These are phyloP conservation scores for Vireo griseus DNA, from an alignment of 2,797 vertebrate genomes.

Conservation along the genomic window DNA sequence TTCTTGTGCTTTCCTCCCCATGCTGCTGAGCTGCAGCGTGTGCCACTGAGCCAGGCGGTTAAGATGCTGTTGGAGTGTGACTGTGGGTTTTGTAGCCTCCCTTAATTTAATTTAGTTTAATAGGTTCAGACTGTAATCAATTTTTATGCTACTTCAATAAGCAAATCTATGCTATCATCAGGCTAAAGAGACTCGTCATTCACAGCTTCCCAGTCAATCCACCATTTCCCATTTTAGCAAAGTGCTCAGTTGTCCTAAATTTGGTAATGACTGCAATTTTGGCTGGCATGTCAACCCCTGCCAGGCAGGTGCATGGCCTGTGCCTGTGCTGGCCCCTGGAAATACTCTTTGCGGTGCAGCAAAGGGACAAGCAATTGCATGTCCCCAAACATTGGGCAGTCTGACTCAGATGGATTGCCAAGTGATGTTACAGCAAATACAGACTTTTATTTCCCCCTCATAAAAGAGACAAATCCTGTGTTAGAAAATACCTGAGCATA, in stretches of 20 bases:
- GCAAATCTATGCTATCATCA: constrained; percentile 38
- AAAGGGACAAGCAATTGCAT: not conserved
- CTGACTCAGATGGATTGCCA: constrained; percentile 38
- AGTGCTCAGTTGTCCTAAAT: not conserved
- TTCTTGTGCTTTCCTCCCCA: fast-evolving
- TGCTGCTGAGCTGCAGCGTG: fast-evolving
- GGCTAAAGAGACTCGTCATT: constrained; percentile 36
- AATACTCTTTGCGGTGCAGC: not conserved
- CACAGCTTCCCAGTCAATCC: constrained; percentile 20
- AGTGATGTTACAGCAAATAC: not conserved
- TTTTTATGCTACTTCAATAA: constrained; percentile 63
- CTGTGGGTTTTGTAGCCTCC: constrained; percentile 14
- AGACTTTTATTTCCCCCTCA: not conserved
- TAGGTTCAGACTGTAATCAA: constrained; percentile 49
- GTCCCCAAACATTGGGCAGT: not conserved
- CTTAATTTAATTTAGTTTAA: constrained; percentile 52
- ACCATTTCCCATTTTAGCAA: constrained; percentile 10
- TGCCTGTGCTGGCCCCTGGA: not conserved
- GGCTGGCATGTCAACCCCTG: not conserved
- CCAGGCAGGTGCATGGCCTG: not conserved
- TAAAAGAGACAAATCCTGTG: not conserved
- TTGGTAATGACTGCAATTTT: not conserved
- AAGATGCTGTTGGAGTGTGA: not conserved
- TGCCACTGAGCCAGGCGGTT: not conserved
- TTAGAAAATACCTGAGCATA: not conserved